Conservation (phyloP, 2,797 vertebrate species). For the Orientallactaga sibirica region DNA sequence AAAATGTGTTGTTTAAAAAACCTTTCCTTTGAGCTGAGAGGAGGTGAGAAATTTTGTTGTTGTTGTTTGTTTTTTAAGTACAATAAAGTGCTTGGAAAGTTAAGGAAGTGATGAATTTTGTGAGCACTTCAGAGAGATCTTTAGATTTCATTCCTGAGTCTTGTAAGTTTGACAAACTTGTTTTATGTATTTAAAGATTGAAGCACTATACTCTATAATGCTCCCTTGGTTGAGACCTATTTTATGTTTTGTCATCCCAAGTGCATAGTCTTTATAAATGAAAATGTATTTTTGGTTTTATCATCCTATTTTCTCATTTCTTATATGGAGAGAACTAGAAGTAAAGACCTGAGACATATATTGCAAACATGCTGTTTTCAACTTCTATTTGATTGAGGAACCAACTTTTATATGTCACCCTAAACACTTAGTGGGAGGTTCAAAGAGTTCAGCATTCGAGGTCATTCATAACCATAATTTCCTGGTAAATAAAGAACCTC, state of each 20-base stretch:
- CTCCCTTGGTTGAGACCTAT: neutral
- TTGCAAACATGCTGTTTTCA: neutral
- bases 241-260: constrained; percentile 20
- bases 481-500: neutral
- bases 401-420: neutral
- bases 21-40: neutral
- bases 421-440: constrained; percentile 21
- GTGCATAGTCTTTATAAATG: constrained; percentile 17
- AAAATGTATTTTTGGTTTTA: constrained; percentile 43
- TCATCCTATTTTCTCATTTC: constrained; percentile 41
- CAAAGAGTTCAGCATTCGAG: neutral
- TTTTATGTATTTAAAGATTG: neutral
- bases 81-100: neutral
- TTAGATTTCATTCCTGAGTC: neutral
- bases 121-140: neutral
- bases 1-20: neutral
- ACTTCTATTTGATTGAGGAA: constrained; percentile 46
- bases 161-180: constrained; percentile 25
- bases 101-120: constrained; percentile 21
- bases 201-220: neutral
- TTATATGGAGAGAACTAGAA: constrained; percentile 11
- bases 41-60: neutral
- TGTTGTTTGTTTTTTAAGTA: neutral
- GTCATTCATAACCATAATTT: neutral
- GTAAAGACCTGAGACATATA: neutral